phyloP scores from a whole-genome alignment of 2,888 invertebrate genomes.

The Volucella zonaria region DNA sequence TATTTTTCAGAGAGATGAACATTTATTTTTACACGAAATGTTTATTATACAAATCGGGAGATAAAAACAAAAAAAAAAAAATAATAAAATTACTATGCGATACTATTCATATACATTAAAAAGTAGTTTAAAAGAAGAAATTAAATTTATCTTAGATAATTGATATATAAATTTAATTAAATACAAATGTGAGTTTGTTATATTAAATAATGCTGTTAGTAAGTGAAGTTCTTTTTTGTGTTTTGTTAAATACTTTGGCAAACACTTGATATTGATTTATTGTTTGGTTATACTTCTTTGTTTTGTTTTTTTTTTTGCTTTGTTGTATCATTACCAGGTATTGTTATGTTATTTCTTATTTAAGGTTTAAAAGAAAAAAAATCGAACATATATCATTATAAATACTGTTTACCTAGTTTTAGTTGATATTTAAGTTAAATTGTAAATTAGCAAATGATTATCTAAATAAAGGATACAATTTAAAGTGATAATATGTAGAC shows the following conservation, averaged over 20 bases:
- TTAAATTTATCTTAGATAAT: conserved; percentile 56
- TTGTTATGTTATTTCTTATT: conserved; percentile 39
- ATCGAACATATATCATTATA: conserved; percentile 30
- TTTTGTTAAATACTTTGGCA: conserved; percentile 46
- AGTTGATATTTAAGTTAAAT: conserved; percentile 53
- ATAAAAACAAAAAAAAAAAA: conserved; percentile 5
- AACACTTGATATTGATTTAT: conserved; percentile 17
- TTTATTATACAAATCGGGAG: conserved; percentile 62
- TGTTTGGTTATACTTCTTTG: conserved; percentile 30
- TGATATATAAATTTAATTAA: conserved; percentile 41
- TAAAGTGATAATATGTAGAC: conserved; percentile 13
- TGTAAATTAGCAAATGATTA: conserved; percentile 51
- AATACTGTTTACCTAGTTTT: conserved; percentile 57
- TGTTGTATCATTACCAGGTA: neutral
- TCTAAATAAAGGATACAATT: conserved; percentile 56
- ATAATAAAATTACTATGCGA: conserved; percentile 49
- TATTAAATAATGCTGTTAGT: conserved; percentile 19
- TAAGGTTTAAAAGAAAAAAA: conserved; percentile 22
- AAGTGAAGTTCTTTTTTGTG: conserved; percentile 3
- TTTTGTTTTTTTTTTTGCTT: too few relatives aligned
- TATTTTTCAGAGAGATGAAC: conserved; percentile 66
- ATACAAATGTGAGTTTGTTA: conserved; percentile 55
- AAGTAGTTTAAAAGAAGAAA: conserved; percentile 23
- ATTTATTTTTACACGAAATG: conserved; percentile 73
- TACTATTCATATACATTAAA: conserved; percentile 47